Percentiles rank a stretch among this genome's conserved stretches.
These are phyloP conservation scores for Centruroides sculpturatus DNA, from an alignment of 1,140 invertebrate species.

Conservation along the genomic window DNA sequence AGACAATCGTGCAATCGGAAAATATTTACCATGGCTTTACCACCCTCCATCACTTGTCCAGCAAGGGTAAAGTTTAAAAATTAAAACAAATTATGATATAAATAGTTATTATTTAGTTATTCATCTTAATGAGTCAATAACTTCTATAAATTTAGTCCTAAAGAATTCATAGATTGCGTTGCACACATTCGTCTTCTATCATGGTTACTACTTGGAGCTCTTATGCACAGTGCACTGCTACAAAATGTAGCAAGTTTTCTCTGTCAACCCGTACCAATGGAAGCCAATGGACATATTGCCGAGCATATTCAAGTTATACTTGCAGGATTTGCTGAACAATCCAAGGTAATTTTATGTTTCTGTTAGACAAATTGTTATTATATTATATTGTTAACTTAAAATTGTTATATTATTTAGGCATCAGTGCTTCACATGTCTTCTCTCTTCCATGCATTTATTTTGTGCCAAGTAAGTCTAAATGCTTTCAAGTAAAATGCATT, in stretches of 20 bases:
- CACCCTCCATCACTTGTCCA: slow-evolving; percentile 66
- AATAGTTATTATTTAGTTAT: too few relatives aligned
- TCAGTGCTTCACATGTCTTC: slow-evolving; percentile 82
- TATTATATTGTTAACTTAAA: too few relatives aligned
- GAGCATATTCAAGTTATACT: slow-evolving; percentile 90
- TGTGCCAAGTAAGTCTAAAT: slow-evolving; percentile 38
- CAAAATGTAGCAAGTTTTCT: slow-evolving; percentile 10
- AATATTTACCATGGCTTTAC: slow-evolving; percentile 86
- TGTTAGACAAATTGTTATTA: too few relatives aligned
- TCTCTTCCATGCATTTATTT: slow-evolving; percentile 49
- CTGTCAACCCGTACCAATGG: slow-evolving; percentile 84
- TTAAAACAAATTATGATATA: too few relatives aligned
- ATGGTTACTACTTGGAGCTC: slow-evolving; percentile 86
- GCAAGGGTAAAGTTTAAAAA: slow-evolving; percentile 48
- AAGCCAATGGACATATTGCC: slow-evolving; percentile 87
- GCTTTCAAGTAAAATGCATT: too few relatives aligned
- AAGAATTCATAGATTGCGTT: slow-evolving; percentile 91
- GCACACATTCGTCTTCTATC: slow-evolving; percentile 84
- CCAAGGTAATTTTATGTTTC: slow-evolving; percentile 40
- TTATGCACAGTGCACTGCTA: slow-evolving; percentile 66
- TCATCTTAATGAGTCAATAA: too few relatives aligned
- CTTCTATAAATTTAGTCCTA: slow-evolving; percentile 41
- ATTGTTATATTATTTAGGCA: slow-evolving; percentile 25
- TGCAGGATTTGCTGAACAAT: slow-evolving; percentile 90
- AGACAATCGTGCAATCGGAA: slow-evolving; percentile 64